Percentiles rank a stretch among this genome's conserved stretches.
Conservation (phyloP, 2,888 invertebrate species). For the Sisyra terminalis region DNA sequence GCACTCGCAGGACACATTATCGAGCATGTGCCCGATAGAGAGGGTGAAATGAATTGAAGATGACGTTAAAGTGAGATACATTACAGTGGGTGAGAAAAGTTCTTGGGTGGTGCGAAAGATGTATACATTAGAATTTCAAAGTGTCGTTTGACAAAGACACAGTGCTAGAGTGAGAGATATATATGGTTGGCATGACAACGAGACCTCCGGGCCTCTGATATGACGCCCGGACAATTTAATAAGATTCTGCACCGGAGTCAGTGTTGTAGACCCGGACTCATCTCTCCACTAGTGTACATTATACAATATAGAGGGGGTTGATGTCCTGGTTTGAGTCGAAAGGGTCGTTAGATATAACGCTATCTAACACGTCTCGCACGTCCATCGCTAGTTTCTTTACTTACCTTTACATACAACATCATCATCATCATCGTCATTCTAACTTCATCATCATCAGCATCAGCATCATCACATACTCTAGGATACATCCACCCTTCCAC, state of each 20-base stretch:
- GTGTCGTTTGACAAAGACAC: constrained; percentile 7
- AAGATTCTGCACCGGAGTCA: constrained; percentile 22
- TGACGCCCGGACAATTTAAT: constrained; percentile 44
- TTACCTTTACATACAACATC: no score
- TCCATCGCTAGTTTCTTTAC: no score
- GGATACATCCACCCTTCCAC: no score
- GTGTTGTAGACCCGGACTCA: constrained; percentile 1
- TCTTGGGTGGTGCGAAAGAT: constrained; percentile 5
- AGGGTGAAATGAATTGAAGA: background rate
- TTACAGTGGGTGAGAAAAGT: background rate
- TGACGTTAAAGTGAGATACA: background rate
- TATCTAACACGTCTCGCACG: no score
- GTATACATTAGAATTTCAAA: constrained; percentile 9
- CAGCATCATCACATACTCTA: no score
- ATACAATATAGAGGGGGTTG: no score
- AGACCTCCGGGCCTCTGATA: constrained; percentile 39
- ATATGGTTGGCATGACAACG: constrained; percentile 7
- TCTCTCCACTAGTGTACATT: background rate
- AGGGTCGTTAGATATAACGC: no score
- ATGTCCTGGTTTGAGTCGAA: no score
- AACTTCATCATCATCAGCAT: no score
- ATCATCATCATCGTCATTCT: no score
- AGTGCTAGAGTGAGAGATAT: background rate
- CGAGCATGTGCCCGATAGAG: background rate
- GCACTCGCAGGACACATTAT: constrained; percentile 1